Evolutionary conservation across 2,797 vertebrate genomes (phyloP), one percentile per base, ranked within the genome.

Genomic region (Petrocephalus schoutedeni): DNA sequence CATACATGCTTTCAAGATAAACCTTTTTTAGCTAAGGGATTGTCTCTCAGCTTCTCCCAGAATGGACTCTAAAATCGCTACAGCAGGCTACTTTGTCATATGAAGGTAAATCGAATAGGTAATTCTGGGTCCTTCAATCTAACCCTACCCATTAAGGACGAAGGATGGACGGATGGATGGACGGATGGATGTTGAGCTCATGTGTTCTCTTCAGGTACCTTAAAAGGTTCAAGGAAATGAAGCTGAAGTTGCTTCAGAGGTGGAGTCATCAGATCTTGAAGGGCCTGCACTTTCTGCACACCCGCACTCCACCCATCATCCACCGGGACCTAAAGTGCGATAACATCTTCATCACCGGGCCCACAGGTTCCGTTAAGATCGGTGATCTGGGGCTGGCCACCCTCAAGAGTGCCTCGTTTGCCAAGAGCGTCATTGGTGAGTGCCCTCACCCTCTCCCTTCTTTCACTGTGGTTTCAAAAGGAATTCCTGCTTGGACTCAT

Each of bases 301-400:
- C 98, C 0, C 97, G 98, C 74, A 95, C 97, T 0, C 98, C 98
- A 71, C 98, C 98, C 89, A 99, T 99, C 94, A 97, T 99, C 93
- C 98, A 99, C 92, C 96, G 98, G 0, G 98, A 99, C 93, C 97
- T 99, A 93, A 99, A 99, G 93, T 99, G 98, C 0, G 98, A 99
- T 96, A 99, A 99, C 92, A 98, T 99, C 93, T 99, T 99, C 95
- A 99, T 99, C 95, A 99, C 98, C 0, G 98, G 98, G 51, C 98
- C 98, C 90, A 98, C 97, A 0, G 98, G 98, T 91, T 99, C 98
- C 0, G 98, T 99, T 74, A 99, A 99, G 94, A 99, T 99, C 0
- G 98, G 98, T 1, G 98, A 99, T 91, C 95, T 99, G 90, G 98
- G 98, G 2, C 94, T 99, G 91, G 98, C 98, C 92, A 99, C 98